Evolutionary conservation across 2,113 vertebrate genomes (phyloP).

Genomic region (Odontophorus gujanensis): DNA sequence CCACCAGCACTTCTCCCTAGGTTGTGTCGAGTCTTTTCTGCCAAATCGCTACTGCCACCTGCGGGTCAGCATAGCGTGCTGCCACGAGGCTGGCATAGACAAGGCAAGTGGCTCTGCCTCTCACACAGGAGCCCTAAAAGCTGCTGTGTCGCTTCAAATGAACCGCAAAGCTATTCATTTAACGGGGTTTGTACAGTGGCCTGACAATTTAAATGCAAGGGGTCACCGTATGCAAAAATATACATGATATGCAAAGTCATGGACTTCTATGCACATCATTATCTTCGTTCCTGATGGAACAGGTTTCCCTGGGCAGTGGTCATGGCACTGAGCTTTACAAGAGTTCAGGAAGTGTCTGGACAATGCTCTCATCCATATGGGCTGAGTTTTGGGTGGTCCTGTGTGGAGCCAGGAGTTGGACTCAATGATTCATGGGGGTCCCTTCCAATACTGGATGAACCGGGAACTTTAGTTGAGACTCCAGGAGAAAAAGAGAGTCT

Average conservation of each 20-base stretch:
- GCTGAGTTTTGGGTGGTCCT: too few species aligned
- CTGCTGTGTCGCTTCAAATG: neutral
- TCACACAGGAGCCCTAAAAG: neutral
- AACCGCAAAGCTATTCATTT: neutral
- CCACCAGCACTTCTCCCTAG: neutral
- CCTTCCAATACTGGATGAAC: too few species aligned
- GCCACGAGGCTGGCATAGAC: neutral
- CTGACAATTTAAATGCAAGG: neutral
- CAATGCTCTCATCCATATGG: too few species aligned
- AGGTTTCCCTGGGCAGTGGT: too few species aligned
- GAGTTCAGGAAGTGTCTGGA: too few species aligned
- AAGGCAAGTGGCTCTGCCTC: neutral
- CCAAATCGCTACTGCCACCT: conserved; percentile 30
- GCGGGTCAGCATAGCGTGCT: neutral
- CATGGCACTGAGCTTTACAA: too few species aligned
- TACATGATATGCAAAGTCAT: neutral
- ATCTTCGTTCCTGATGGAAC: neutral
- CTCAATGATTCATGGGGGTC: too few species aligned
- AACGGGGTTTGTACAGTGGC: neutral
- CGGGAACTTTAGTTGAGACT: too few species aligned
- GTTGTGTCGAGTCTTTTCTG: neutral
- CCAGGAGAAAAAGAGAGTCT: too few species aligned
- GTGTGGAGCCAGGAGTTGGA: too few species aligned
- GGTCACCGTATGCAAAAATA: neutral
- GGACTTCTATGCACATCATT: rapidly evolving